Base-by-base conservation (phyloP, 2,888 invertebrate genomes). In the Eupithecia inturbata region DNA sequence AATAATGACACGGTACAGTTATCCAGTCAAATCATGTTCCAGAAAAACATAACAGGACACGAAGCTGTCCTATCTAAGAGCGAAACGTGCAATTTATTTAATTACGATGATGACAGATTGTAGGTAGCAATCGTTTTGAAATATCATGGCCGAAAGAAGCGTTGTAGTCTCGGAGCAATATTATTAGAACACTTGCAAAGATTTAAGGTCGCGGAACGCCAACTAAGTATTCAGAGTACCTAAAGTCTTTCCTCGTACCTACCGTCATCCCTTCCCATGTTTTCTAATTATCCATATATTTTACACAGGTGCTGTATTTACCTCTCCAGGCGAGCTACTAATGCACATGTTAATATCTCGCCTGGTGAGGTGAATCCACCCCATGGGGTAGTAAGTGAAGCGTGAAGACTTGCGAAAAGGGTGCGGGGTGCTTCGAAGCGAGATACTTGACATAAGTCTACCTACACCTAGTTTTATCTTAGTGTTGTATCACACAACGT, bases 381-480 rank as follows among this genome's bases (percentile, higher is more conserved):
- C 79, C 76, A 75, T 64, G 57, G 84, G 84, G 85, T 81, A 78
- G 78, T 78, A 79, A 86, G 81, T 86, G 82, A 81, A 84, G 82
- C 81, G 82, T 79, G 82, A 83, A 83, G 79, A 80, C 81, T 79
- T 79, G 70, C 71, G 74, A 68, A 62, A 64, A 69, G 75, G 72
- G 78, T 74, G 74, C 22, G 70, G 7, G 57, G 9, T 26, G 67
- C 31, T 62, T 26, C 14, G 14, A 57, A 26, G 14, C 57, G 26
- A 12, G 57, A 57, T 57, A 12, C 12, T 57, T 57, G 26, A 57
- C 57, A 14, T 57, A 57, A 57, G 22, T 26, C 22, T 53, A 53
- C 53, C 53, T 22, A 57, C 1, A 12, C 5, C 14, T 57, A 26
- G 57, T 4, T 26, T 26, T 57, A 10, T 26, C 4, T 57, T 0